phyloP scores from a whole-genome alignment of 64 coral and sea anemone species.

The Montipora cactus region DNA sequence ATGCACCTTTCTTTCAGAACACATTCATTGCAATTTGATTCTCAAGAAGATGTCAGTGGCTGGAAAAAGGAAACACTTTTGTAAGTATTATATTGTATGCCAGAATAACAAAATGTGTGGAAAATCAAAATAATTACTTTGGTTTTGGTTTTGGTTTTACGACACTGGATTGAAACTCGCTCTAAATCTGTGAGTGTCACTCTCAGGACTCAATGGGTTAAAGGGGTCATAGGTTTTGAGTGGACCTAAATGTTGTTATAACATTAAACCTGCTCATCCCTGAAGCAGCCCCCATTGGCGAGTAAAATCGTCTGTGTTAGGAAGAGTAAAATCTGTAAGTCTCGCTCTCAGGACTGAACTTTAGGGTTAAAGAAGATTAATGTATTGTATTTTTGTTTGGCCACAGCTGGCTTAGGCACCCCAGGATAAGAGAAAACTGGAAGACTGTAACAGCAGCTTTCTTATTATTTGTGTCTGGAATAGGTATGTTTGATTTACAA shows the following conservation, averaged over 20 bases:
- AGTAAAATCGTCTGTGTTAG: no score
- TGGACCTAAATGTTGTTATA: no score
- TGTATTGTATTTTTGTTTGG: constrained; percentile 8
- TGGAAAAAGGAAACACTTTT: constrained; percentile 81
- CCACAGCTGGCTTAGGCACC: constrained; percentile 85
- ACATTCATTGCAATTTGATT: constrained; percentile 82
- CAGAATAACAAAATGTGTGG: background rate
- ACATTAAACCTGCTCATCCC: no score
- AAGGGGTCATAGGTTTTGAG: no score
- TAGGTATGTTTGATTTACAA: constrained; percentile 46
- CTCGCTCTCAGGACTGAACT: no score
- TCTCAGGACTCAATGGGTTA: no score
- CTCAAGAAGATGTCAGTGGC: constrained; percentile 71
- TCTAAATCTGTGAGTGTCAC: no score
- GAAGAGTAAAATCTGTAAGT: no score
- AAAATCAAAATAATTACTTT: background rate
- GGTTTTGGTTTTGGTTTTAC: no score
- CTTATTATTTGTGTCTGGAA: constrained; percentile 85
- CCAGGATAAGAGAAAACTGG: constrained; percentile 94
- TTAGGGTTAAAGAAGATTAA: no score
- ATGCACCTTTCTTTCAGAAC: constrained; percentile 20
- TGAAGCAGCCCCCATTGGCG: no score
- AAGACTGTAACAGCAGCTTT: constrained; percentile 96
- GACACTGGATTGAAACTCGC: no score
- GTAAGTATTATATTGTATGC: constrained; percentile 48